A percentile compares a stretch with the other conserved stretches of the same genome.
These are phyloP conservation scores for Stercorarius parasiticus DNA, from an alignment of 2,113 vertebrate species.

Conservation along the genomic window DNA sequence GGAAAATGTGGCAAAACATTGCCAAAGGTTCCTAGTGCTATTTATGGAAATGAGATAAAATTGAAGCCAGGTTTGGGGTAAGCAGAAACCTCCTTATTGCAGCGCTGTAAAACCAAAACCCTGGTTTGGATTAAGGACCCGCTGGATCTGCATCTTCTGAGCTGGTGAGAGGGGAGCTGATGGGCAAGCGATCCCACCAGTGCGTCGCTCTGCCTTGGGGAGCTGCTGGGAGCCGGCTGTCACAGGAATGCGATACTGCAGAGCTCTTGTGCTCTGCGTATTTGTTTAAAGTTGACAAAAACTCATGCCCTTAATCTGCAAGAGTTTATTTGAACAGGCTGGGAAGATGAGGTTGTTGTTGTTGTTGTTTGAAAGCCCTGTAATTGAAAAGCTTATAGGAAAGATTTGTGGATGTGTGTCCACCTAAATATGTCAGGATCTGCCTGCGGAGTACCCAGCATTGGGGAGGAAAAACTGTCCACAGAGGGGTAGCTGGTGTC, in stretches of 20 bases:
- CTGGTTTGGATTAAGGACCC: conserved; percentile 57
- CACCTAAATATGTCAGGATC: background rate
- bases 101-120: conserved; percentile 34
- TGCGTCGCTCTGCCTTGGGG: rapidly evolving
- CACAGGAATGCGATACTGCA: background rate
- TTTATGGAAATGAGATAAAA: conserved; percentile 69
- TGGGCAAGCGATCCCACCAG: background rate
- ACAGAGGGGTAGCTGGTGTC: background rate
- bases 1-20: conserved; percentile 44
- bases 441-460: rapidly evolving
- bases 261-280: background rate
- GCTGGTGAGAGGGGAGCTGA: background rate
- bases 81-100: conserved; percentile 46
- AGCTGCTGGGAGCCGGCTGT: background rate
- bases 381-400: background rate
- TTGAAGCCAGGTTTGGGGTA: conserved; percentile 64
- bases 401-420: background rate
- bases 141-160: conserved; percentile 14
- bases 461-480: background rate
- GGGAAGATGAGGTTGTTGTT: conserved; percentile 7
- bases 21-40: conserved; percentile 51
- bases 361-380: background rate
- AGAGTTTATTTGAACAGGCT: conserved; percentile 37
- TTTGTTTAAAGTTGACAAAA: conserved; percentile 57
- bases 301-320: conserved; percentile 25